Evolutionary conservation across 2,113 vertebrate genomes (phyloP), one percentile per base, ranked within the genome.

Genomic region (Gambusia holbrooki): DNA sequence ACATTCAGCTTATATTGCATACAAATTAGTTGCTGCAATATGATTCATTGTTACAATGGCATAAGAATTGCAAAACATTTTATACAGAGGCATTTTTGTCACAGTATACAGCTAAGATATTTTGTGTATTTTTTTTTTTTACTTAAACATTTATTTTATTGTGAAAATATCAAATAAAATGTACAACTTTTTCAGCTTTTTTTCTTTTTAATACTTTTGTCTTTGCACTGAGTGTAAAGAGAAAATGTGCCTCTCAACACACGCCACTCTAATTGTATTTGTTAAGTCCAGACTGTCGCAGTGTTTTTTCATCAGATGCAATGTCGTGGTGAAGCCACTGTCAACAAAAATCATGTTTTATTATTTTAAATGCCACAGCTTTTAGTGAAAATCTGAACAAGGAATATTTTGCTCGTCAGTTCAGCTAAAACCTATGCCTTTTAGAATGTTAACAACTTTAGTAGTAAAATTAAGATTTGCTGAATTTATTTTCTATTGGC

Each of bases 391-490:
- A 17, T 48, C 5, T 48, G 45, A 58, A 58, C 25, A 58, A 58
- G n/a, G 25, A 58, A 58, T 58, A 8, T n/a, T 22, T 19, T 58
- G 9, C 9, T n/a, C 1, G 22, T 58, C 25, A n/a, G 51, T 25
- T 19, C 48, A 54, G 6, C 48, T 25, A 8, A 42, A 48, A 58
- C 51, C 19, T 25, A 58, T 58, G 17, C 1, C 6, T 25, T 58
- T 58, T 10, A 58, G 51, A 25, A 58, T 22, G 51, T 58, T 58
- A n/a, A 19, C 17, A 54, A 15, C 37, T 35, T 32, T 1, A 2
- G 11, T 69, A 66, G 15, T 64, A 29, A 73, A 68, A 30, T n/a
- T 9, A 40, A 13, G 8, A 61, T 74, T 40, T 65, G 61, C 27
- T 69, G 14, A 15, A 33, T 42, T 15, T 30, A 22, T 32, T 45